Percentiles rank a stretch among this genome's conserved stretches.
phyloP scores from a whole-genome alignment of 2,113 vertebrate species.

The Silurus asotus region DNA sequence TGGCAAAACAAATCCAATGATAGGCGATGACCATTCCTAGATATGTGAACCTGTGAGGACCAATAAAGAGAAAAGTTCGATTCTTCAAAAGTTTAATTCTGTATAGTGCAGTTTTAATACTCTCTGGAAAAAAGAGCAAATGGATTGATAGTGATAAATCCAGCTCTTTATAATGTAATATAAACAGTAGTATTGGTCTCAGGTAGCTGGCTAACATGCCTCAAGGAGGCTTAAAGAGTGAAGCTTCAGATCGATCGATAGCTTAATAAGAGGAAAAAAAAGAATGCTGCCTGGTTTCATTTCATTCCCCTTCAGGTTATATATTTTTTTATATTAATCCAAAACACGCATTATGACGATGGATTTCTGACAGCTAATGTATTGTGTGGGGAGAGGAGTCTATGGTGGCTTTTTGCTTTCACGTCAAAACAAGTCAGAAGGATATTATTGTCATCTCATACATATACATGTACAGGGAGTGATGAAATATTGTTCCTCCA shows the following conservation, averaged over 20 bases:
- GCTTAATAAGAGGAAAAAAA: not conserved
- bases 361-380: not conserved
- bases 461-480: constrained; percentile 25
- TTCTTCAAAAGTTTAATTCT: constrained; percentile 1
- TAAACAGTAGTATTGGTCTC: constrained; percentile 20
- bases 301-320: not conserved
- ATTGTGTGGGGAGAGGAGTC: not conserved
- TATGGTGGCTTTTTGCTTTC: constrained; percentile 1
- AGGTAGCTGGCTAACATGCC: not conserved
- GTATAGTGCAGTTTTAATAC: constrained; percentile 42
- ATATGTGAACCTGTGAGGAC: not conserved
- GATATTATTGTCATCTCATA: constrained; percentile 23
- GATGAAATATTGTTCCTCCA: constrained; percentile 28
- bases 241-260: constrained; percentile 21
- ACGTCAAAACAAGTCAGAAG: constrained; percentile 19
- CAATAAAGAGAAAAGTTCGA: not conserved
- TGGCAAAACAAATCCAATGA: not conserved
- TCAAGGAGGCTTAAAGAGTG: not conserved
- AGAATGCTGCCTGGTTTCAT: not conserved
- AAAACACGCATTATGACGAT: not conserved
- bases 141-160: constrained; percentile 33
- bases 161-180: constrained; percentile 32
- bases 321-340: constrained; percentile 4
- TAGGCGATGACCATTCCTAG: not conserved
- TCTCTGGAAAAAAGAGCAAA: constrained; percentile 6